These are phyloP conservation scores for Acrocyrtus sp. DNA, from an alignment of 2,888 invertebrate species.

Conservation along the genomic window DNA sequence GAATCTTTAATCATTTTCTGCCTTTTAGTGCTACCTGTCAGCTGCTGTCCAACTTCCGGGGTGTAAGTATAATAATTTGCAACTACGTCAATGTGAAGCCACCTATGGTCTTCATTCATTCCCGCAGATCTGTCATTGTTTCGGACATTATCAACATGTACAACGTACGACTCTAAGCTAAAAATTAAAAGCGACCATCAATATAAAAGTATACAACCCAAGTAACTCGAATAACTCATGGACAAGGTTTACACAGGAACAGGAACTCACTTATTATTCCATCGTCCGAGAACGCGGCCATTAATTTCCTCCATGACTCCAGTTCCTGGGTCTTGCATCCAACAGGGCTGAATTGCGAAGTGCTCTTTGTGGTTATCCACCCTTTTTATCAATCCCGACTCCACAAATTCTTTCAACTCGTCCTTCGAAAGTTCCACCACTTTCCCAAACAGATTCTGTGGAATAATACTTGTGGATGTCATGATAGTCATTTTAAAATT, in stretches of 20 bases:
- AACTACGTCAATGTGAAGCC: slow-evolving; percentile 50
- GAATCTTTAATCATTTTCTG: not conserved
- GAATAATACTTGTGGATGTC: slow-evolving; percentile 15
- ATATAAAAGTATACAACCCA: slow-evolving; percentile 6
- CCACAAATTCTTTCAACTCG: slow-evolving; percentile 5
- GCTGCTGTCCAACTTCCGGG: slow-evolving; percentile 38
- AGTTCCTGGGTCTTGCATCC: slow-evolving; percentile 31
- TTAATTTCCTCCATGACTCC: slow-evolving; percentile 49
- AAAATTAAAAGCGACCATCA: slow-evolving; percentile 10
- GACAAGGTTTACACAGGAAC: not conserved
- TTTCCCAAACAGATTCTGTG: not conserved
- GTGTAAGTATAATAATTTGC: slow-evolving; percentile 44
- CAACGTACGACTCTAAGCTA: slow-evolving; percentile 47
- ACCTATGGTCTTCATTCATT: slow-evolving; percentile 53
- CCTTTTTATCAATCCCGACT: slow-evolving; percentile 21
- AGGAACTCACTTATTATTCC: slow-evolving; percentile 45
- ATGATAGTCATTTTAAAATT: slow-evolving; percentile 2
- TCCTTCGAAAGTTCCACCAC: slow-evolving; percentile 10
- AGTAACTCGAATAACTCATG: not conserved
- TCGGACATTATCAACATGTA: slow-evolving; percentile 35
- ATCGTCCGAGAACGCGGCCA: slow-evolving; percentile 27
- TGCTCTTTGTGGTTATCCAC: slow-evolving; percentile 45
- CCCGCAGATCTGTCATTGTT: slow-evolving; percentile 21
- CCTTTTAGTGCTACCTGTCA: slow-evolving; percentile 39
- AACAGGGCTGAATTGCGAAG: slow-evolving; percentile 47